phyloP scores from a whole-genome alignment of 2,797 vertebrate genomes.

The Aplochiton taeniatus region DNA sequence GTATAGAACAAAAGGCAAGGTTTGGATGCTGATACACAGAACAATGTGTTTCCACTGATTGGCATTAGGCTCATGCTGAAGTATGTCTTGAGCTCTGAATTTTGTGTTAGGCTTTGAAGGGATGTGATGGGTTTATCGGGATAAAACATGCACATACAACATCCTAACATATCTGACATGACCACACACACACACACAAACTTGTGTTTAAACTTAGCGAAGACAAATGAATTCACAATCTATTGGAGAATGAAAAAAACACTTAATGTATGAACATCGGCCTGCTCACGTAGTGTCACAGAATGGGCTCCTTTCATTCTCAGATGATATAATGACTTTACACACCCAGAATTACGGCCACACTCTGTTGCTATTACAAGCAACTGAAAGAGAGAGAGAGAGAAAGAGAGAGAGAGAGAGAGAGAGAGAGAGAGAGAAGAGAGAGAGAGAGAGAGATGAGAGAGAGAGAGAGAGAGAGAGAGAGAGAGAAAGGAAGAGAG shows the following conservation, averaged over 20 bases:
- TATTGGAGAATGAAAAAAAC: slow-evolving; percentile 33
- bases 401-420: slow-evolving; percentile 34
- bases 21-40: slow-evolving; percentile 4
- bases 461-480: slow-evolving; percentile 29
- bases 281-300: slow-evolving; percentile 39
- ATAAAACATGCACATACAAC: slow-evolving; percentile 23
- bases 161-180: slow-evolving; percentile 6
- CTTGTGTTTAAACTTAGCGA: neutral
- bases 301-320: slow-evolving; percentile 62
- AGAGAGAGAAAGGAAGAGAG: slow-evolving; percentile 38
- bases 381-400: slow-evolving; percentile 23
- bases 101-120: slow-evolving; percentile 28
- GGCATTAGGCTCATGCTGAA: slow-evolving; percentile 21
- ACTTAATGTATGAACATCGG: slow-evolving; percentile 40
- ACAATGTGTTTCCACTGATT: slow-evolving; percentile 18
- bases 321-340: slow-evolving; percentile 60
- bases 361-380: slow-evolving; percentile 68
- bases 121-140: slow-evolving; percentile 27
- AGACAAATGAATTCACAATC: slow-evolving; percentile 43
- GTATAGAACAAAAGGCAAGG: slow-evolving; percentile 21
- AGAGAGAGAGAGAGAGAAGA: slow-evolving; percentile 15
- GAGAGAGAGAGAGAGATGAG: slow-evolving; percentile 23
- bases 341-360: slow-evolving; percentile 69
- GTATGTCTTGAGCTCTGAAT: slow-evolving; percentile 3
- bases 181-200: slow-evolving; percentile 9